Evolutionary conservation across 2,797 vertebrate genomes (phyloP), one percentile per base, ranked within the genome.

Genomic region (Ptychadena robeensis): DNA sequence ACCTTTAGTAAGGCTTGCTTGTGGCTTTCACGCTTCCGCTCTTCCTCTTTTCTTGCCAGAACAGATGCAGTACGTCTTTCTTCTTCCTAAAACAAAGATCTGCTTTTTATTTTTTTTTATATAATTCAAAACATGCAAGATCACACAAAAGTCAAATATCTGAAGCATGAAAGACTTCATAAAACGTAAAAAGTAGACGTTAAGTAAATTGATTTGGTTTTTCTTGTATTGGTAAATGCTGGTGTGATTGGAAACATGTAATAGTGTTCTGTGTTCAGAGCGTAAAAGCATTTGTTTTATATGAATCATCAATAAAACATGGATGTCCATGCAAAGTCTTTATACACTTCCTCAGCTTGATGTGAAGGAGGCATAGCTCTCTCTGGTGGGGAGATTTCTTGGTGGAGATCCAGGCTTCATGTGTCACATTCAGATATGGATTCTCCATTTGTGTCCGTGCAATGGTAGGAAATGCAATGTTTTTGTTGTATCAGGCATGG

Each of bases 1-100:
- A 99, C 97, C 96, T 98, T 98, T 85, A 98, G 92, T 90, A 97
- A 91, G n/a, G 91, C 93, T 86, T 98, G 97, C 88, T 96, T 99
- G 73, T 98, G 96, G 87, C 91, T 96, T 91, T 99, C 97, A 87
- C 94, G 95, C 91, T 96, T 98, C 93, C 95, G 97, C 87, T 99
- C 98, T 90, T 99, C 98, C 89, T 99, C 97, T 92, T 96, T 99
- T 87, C 96, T 96, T 88, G 95, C 95, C 87, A 96, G 94, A 88
- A 96, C 88, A 87, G 95, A 96, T 91, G 96, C 97, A 91, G 96
- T 93, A 85, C 97, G 98, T 92, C 97, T 96, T 94, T 99, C 98
- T 95, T 99, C 98, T 91, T 99, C 98, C 98, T 99, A 88, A 64
- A 88, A 71, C 69, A 31, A 48, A 34, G 2, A 63, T 12, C 11